Conservation (phyloP, 1,140 invertebrate genomes). For the Triops cancriformis region DNA sequence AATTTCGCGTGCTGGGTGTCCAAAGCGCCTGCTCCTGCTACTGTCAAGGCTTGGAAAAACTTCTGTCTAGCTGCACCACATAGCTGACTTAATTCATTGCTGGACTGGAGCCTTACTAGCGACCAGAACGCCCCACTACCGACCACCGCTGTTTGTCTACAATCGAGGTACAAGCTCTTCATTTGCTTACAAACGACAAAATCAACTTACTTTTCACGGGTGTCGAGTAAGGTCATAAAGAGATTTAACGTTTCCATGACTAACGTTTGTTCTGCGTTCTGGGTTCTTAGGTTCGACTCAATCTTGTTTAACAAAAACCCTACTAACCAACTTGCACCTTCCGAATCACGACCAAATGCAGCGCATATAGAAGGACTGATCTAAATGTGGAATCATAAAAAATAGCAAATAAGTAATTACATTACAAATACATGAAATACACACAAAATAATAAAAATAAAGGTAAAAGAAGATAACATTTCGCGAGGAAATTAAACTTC, state of each 20-base stretch:
- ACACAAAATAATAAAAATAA: constrained; percentile 25
- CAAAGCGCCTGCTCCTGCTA: constrained; percentile 38
- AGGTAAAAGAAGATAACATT: too few relatives aligned
- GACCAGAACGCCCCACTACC: constrained; percentile 40
- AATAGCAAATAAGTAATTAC: constrained; percentile 17
- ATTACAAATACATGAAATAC: neutral
- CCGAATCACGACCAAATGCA: constrained; percentile 53
- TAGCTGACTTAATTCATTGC: constrained; percentile 36
- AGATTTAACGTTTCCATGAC: constrained; percentile 52
- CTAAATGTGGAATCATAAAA: constrained; percentile 35
- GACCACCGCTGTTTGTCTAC: constrained; percentile 36
- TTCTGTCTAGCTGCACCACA: constrained; percentile 37
- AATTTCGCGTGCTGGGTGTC: constrained; percentile 29
- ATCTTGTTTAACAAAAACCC: constrained; percentile 55
- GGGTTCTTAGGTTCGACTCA: constrained; percentile 48
- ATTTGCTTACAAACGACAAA: neutral
- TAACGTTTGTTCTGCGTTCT: constrained; percentile 49
- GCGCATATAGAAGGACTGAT: constrained; percentile 47
- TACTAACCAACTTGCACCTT: constrained; percentile 49
- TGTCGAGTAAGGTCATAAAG: constrained; percentile 48
- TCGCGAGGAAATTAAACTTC: constrained; percentile 18
- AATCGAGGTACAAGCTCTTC: constrained; percentile 22
- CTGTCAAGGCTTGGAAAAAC: constrained; percentile 41
- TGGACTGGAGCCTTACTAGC: constrained; percentile 38
- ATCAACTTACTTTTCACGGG: constrained; percentile 47